Evolutionary conservation across 2,113 vertebrate species (phyloP).

Genomic region (Oryzias melastigma): DNA sequence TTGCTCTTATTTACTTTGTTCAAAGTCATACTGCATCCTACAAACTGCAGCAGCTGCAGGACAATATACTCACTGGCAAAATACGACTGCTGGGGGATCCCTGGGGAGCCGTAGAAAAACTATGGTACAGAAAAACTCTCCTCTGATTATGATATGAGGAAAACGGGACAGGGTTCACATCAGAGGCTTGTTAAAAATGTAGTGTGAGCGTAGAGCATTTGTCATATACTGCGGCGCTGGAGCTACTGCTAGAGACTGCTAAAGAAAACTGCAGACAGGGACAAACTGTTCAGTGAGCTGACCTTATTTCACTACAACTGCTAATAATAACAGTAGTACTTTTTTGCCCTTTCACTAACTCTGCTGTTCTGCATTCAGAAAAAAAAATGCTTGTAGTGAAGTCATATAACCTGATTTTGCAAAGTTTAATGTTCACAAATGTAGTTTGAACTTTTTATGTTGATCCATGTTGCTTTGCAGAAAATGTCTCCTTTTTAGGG

Average conservation of each 20-base stretch:
- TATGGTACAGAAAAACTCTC: neutral
- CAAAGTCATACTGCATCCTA: conserved; percentile 12
- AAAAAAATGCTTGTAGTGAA: too few relatives aligned
- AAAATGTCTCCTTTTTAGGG: too few relatives aligned
- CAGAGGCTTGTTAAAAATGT: neutral
- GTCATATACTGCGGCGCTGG: neutral
- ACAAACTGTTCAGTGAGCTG: neutral
- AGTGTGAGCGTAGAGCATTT: neutral
- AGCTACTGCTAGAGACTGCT: neutral
- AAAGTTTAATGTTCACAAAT: too few relatives aligned
- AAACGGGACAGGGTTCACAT: neutral
- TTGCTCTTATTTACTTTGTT: conserved; percentile 16
- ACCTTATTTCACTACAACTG: conserved; percentile 1
- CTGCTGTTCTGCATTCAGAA: too few relatives aligned
- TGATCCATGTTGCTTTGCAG: too few relatives aligned
- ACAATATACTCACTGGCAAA: conserved; percentile 1
- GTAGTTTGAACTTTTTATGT: too few relatives aligned
- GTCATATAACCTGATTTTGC: too few relatives aligned
- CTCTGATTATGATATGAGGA: conserved; percentile 6
- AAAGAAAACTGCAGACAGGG: neutral
- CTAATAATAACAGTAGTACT: neutral
- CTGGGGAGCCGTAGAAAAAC: conserved; percentile 2
- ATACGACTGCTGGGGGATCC: neutral
- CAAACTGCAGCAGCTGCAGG: conserved; percentile 26
- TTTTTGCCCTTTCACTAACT: neutral